Conservation (phyloP, 2,113 vertebrate genomes). For the Picathartes gymnocephalus region DNA sequence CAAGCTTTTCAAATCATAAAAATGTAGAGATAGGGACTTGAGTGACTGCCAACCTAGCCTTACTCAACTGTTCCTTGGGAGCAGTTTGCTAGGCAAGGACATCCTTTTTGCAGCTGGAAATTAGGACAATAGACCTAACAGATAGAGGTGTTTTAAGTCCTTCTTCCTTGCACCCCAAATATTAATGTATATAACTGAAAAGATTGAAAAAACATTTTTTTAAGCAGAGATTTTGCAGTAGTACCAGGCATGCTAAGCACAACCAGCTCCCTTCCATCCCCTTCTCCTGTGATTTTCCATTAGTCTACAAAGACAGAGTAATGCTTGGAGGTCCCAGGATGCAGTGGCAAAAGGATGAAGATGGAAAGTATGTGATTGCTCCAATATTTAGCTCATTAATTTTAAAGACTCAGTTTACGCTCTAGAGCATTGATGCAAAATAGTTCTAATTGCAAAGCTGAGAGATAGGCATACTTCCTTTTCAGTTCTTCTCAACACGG, state of each 20-base stretch:
- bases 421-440: neutral
- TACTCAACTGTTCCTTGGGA: slow-evolving; percentile 30
- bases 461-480: neutral
- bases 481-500: neutral
- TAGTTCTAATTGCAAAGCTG: neutral
- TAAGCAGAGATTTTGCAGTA: neutral
- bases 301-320: neutral
- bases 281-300: neutral
- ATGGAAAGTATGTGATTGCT: slow-evolving; percentile 19
- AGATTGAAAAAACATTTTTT: neutral
- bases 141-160: neutral
- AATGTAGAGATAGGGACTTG: slow-evolving; percentile 40
- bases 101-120: neutral
- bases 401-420: neutral
- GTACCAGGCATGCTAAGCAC: neutral
- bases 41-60: slow-evolving; percentile 34
- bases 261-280: neutral
- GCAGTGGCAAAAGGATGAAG: slow-evolving; percentile 3
- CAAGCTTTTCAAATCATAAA: slow-evolving; percentile 30
- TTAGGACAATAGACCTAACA: neutral
- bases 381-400: slow-evolving; percentile 20
- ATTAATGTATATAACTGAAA: neutral
- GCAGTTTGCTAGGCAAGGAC: slow-evolving; percentile 15
- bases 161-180: neutral
- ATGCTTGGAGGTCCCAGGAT: neutral